These are phyloP conservation scores for Gymnosoma rotundatum DNA, from an alignment of 2,888 invertebrate species.

Conservation along the genomic window DNA sequence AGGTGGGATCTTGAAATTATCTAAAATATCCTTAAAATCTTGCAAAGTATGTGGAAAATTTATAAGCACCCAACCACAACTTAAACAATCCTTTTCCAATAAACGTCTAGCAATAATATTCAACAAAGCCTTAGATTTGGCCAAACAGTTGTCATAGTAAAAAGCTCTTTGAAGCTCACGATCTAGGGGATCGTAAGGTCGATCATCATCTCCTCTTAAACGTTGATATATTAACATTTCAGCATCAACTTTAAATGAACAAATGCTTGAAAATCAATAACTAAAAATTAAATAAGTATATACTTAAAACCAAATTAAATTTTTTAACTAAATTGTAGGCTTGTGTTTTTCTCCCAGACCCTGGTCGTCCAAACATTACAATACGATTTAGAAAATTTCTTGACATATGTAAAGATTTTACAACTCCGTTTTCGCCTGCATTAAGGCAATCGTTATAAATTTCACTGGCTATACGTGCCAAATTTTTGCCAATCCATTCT, in stretches of 20 bases:
- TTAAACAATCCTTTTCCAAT: slow-evolving; percentile 82
- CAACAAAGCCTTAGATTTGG: slow-evolving; percentile 74
- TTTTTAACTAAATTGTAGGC: slow-evolving; percentile 83
- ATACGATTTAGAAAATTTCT: slow-evolving; percentile 82
- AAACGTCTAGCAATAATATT: slow-evolving; percentile 77
- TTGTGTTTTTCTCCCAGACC: slow-evolving; percentile 84
- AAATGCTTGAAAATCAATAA: neutral
- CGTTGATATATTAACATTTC: slow-evolving; percentile 75
- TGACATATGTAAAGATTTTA: slow-evolving; percentile 74
- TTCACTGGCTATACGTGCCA: slow-evolving; percentile 74
- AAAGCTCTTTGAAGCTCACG: slow-evolving; percentile 74
- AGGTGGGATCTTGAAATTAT: slow-evolving; percentile 83
- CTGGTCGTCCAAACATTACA: slow-evolving; percentile 84
- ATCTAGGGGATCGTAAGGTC: slow-evolving; percentile 69
- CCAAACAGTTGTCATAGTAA: slow-evolving; percentile 71
- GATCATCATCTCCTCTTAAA: slow-evolving; percentile 71
- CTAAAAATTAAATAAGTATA: slow-evolving; percentile 12
- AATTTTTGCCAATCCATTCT: slow-evolving; percentile 76
- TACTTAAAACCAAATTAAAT: slow-evolving; percentile 81
- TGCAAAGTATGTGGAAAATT: slow-evolving; percentile 84
- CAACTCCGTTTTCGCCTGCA: slow-evolving; percentile 66
- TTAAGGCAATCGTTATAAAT: slow-evolving; percentile 75
- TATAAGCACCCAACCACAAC: slow-evolving; percentile 85
- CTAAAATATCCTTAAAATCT: slow-evolving; percentile 84
- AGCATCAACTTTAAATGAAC: slow-evolving; percentile 74